Conservation (phyloP, 2,888 invertebrate species). For the Amphipyra tragopoginis region DNA sequence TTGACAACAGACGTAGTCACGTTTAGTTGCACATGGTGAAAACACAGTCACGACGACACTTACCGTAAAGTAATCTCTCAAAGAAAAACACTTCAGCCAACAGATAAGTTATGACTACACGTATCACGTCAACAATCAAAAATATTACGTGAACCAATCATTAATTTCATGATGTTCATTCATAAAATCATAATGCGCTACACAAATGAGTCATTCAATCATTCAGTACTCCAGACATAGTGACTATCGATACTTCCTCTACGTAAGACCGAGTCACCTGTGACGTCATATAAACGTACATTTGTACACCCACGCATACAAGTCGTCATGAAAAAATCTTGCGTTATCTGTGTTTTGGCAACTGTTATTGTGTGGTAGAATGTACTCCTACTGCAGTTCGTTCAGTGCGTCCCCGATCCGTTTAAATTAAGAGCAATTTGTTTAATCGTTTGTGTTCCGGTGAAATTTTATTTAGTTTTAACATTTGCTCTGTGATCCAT, state of each 20-base stretch:
- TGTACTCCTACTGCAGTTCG: slow-evolving; percentile 51
- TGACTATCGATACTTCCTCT: slow-evolving; percentile 36
- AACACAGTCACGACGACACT: not conserved
- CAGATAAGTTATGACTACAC: slow-evolving; percentile 27
- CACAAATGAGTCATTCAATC: slow-evolving; percentile 41
- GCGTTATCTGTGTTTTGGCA: slow-evolving; percentile 59
- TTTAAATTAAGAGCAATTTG: slow-evolving; percentile 59
- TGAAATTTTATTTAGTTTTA: slow-evolving; percentile 45
- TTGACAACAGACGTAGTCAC: not conserved
- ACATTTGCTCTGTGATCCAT: slow-evolving; percentile 59
- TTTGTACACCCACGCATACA: slow-evolving; percentile 47
- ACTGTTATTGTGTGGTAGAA: slow-evolving; percentile 45
- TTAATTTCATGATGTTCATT: slow-evolving; percentile 40
- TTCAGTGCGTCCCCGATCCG: slow-evolving; percentile 38
- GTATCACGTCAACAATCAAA: slow-evolving; percentile 9
- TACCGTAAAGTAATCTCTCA: slow-evolving; percentile 7
- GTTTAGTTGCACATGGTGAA: not conserved
- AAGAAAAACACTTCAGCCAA: slow-evolving; percentile 29
- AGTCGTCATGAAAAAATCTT: slow-evolving; percentile 39
- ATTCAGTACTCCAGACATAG: slow-evolving; percentile 36
- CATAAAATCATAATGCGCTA: slow-evolving; percentile 44
- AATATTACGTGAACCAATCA: slow-evolving; percentile 30
- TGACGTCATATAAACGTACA: slow-evolving; percentile 53
- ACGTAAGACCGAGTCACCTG: slow-evolving; percentile 54
- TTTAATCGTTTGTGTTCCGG: slow-evolving; percentile 52